Evolutionary conservation across 1,140 invertebrate genomes (phyloP).

Genomic region (Whitmania pigra): DNA sequence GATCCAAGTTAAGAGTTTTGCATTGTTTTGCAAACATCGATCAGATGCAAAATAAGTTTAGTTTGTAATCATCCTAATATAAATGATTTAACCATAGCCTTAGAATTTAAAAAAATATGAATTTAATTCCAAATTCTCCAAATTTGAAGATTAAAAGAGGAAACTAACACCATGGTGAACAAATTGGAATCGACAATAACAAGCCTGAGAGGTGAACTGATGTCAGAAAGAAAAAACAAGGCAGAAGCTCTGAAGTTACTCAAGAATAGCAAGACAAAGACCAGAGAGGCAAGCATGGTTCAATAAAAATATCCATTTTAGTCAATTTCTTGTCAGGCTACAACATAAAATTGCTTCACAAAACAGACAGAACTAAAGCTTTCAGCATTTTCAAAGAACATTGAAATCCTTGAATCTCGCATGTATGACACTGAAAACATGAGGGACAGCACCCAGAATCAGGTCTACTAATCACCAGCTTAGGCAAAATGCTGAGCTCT

Average conservation of each 20-base stretch:
- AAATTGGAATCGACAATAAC: conserved; percentile 3
- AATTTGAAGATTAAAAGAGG: conserved; percentile 8
- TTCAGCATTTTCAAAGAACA: too few relatives aligned
- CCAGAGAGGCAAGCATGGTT: background rate
- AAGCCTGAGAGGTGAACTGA: background rate
- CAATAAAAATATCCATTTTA: too few relatives aligned
- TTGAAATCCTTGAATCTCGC: too few relatives aligned
- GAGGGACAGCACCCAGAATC: too few relatives aligned
- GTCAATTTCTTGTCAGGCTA: too few relatives aligned
- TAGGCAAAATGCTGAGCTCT: too few relatives aligned
- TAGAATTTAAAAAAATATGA: background rate
- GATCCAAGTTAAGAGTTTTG: background rate
- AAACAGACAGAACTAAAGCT: too few relatives aligned
- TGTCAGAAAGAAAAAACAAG: background rate
- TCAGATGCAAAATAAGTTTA: too few relatives aligned
- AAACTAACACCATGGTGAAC: background rate
- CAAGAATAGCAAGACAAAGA: background rate
- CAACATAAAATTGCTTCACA: too few relatives aligned
- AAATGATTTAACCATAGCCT: background rate
- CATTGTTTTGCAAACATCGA: too few relatives aligned
- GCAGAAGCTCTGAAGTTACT: background rate
- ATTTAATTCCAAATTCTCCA: background rate
- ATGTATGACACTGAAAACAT: too few relatives aligned
- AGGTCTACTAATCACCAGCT: too few relatives aligned
- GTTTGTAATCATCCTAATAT: background rate